These are phyloP conservation scores for Sebastes miniatus DNA, from an alignment of 2,797 vertebrate species.

Conservation along the genomic window DNA sequence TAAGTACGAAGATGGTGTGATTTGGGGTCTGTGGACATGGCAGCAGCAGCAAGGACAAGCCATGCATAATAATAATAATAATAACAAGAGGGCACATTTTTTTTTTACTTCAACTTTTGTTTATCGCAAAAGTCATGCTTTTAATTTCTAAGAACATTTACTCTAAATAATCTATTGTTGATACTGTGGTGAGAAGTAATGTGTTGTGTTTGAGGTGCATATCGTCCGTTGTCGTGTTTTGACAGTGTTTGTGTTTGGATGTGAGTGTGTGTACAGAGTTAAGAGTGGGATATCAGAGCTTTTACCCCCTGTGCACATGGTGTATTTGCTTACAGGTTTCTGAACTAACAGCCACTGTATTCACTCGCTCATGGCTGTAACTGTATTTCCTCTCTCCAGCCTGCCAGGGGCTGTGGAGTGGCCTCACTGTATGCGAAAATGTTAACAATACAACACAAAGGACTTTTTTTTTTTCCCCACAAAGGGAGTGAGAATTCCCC, in stretches of 20 bases:
- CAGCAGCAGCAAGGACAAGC: not conserved
- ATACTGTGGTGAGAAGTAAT: conserved; percentile 72
- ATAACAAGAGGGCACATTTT: conserved; percentile 27
- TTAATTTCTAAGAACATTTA: conserved; percentile 53
- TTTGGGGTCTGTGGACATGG: conserved; percentile 20
- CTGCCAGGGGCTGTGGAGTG: not conserved
- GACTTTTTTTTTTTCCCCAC: not conserved
- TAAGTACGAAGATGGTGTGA: not conserved
- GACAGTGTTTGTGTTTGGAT: conserved; percentile 59
- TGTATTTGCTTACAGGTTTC: conserved; percentile 33
- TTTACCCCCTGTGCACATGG: conserved; percentile 3
- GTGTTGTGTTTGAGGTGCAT: conserved; percentile 76
- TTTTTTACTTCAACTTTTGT: conserved; percentile 44
- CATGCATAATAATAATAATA: not conserved
- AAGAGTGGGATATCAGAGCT: conserved; percentile 31
- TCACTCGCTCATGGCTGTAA: conserved; percentile 11
- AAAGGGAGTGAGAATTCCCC: not conserved
- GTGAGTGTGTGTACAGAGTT: conserved; percentile 50
- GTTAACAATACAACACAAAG: conserved; percentile 16
- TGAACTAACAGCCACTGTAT: conserved; percentile 30
- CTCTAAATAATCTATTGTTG: conserved; percentile 66
- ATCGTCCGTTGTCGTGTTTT: conserved; percentile 57
- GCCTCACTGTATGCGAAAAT: conserved; percentile 19
- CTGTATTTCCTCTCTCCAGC: conserved; percentile 12
- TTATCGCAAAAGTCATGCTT: conserved; percentile 39